phyloP scores from a whole-genome alignment of 2,888 invertebrate species.

The Hypomecis punctinalis region DNA sequence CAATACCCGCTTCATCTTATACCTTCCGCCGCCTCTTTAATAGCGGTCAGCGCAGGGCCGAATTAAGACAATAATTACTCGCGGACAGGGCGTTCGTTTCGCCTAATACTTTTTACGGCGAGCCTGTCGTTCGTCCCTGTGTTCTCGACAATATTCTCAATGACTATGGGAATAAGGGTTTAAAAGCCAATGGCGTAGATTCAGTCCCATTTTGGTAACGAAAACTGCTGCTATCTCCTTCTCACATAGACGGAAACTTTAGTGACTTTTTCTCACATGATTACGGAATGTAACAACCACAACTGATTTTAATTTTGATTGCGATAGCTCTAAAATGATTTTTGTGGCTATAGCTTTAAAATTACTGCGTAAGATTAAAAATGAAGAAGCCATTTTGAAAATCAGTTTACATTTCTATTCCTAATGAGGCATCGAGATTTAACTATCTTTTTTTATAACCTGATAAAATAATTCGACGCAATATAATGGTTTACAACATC shows the following conservation, averaged over 20 bases:
- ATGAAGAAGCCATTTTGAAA: slow-evolving; percentile 19
- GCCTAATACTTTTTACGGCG: slow-evolving; percentile 77
- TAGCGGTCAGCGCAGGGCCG: slow-evolving; percentile 75
- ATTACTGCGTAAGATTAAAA: neutral
- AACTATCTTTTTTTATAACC: slow-evolving; percentile 39
- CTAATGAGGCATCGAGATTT: neutral
- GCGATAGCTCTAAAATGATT: neutral
- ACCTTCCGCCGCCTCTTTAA: slow-evolving; percentile 51
- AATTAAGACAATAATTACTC: slow-evolving; percentile 83
- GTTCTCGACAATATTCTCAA: slow-evolving; percentile 54
- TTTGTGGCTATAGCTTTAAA: neutral
- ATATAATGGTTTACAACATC: slow-evolving; percentile 26
- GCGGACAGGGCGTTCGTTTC: slow-evolving; percentile 71
- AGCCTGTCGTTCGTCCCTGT: slow-evolving; percentile 47
- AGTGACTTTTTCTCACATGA: too few relatives aligned
- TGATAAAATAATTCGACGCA: slow-evolving; percentile 35
- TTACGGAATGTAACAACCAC: too few relatives aligned
- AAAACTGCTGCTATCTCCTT: too few relatives aligned
- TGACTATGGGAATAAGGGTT: slow-evolving; percentile 20
- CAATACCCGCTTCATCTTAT: slow-evolving; percentile 55
- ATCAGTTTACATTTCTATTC: slow-evolving; percentile 12
- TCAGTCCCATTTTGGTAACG: neutral
- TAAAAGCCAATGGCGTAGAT: slow-evolving; percentile 13
- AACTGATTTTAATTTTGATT: too few relatives aligned
- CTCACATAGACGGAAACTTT: too few relatives aligned